A percentile compares a stretch with the other conserved stretches of the same genome.
These are phyloP conservation scores for Polypterus bichir DNA, from an alignment of 2,113 vertebrate genomes.

Conservation along the genomic window DNA sequence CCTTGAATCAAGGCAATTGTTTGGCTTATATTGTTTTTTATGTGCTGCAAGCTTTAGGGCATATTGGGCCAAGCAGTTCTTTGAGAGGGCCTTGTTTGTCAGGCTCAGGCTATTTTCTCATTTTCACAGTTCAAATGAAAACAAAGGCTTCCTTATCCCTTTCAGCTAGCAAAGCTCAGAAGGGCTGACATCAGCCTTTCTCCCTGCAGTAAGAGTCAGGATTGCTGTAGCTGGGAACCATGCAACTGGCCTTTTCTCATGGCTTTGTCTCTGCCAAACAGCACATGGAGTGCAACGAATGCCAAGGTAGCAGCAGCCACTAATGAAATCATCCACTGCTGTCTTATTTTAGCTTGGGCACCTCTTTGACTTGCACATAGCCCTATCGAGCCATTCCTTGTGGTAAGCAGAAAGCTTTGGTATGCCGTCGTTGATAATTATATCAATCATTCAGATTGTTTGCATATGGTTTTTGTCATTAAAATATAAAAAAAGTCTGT, in stretches of 20 bases:
- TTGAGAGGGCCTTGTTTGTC: conserved; percentile 57
- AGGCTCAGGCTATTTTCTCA: conserved; percentile 71
- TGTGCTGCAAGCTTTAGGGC: background rate
- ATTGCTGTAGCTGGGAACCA: conserved; percentile 41
- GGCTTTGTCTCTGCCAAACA: conserved; percentile 35
- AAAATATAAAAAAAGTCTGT: no score
- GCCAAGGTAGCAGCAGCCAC: conserved; percentile 23
- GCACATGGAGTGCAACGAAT: conserved; percentile 24
- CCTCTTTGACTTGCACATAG: background rate
- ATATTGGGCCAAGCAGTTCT: conserved; percentile 33
- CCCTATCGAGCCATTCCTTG: background rate
- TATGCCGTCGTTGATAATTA: no score
- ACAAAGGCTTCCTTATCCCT: conserved; percentile 84
- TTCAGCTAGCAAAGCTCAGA: conserved; percentile 51
- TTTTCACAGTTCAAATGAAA: conserved; percentile 72
- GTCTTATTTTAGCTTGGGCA: conserved; percentile 24
- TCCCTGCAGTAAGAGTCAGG: conserved; percentile 16
- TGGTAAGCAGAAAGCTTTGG: no score
- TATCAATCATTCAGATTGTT: no score
- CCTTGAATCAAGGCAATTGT: no score
- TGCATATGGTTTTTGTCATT: no score
- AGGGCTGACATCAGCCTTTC: conserved; percentile 67
- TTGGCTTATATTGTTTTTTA: no score
- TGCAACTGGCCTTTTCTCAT: conserved; percentile 37
- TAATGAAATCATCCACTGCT: conserved; percentile 33